Evolutionary conservation across 2,113 vertebrate species (phyloP).

Genomic region (Larimichthys crocea): DNA sequence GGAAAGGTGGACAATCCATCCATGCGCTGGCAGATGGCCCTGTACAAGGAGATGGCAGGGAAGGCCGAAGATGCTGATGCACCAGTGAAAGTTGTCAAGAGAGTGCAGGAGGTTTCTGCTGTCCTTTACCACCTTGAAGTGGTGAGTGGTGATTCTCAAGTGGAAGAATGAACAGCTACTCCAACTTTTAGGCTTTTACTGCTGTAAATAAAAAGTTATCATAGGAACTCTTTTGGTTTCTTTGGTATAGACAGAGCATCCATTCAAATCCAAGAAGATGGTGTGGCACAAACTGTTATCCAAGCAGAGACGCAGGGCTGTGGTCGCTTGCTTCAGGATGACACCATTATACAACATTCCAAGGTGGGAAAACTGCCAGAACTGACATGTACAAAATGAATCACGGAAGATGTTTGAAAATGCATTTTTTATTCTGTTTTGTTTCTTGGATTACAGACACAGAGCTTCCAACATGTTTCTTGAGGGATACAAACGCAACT

Average conservation of each 20-base stretch:
- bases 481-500: conserved; percentile 90
- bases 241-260: conserved; percentile 88
- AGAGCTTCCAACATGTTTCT: conserved; percentile 96
- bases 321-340: conserved; percentile 96
- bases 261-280: conserved; percentile 96
- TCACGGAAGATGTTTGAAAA: neutral
- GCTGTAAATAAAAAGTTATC: neutral
- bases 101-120: conserved; percentile 93
- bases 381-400: neutral
- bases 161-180: no score
- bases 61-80: conserved; percentile 91
- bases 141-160: conserved; percentile 72
- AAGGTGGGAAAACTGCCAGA: conserved; percentile 79
- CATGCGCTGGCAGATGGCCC: conserved; percentile 95
- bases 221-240: neutral
- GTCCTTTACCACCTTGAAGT: conserved; percentile 93
- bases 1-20: conserved; percentile 91
- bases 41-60: conserved; percentile 92
- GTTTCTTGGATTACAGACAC: conserved; percentile 82
- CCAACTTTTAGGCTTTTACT: neutral
- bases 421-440: neutral
- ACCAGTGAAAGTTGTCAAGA: conserved; percentile 90
- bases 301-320: conserved; percentile 94
- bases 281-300: conserved; percentile 96
- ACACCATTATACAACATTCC: conserved; percentile 94